These are phyloP conservation scores for Lacanobia oleracea DNA, from an alignment of 2,888 invertebrate species.

Conservation along the genomic window DNA sequence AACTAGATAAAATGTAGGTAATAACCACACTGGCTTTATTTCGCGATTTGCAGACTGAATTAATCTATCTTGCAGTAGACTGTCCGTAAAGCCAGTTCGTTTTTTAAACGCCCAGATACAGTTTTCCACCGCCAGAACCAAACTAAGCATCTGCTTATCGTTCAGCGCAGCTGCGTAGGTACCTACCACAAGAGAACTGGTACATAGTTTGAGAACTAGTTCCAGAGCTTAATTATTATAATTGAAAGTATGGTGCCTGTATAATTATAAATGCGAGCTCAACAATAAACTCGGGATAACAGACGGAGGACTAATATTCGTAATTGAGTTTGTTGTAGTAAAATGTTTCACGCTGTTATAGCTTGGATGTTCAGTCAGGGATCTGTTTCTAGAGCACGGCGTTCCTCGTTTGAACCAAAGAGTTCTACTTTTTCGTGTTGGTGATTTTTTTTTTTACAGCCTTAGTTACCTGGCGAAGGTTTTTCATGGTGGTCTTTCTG, in stretches of 20 bases:
- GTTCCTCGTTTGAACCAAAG: not conserved
- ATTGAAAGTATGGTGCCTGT: slow-evolving; percentile 28
- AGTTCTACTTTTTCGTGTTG: not conserved
- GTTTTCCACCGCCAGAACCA: not conserved
- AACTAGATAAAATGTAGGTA: no score
- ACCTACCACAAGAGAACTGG: slow-evolving; percentile 10
- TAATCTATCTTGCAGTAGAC: not conserved
- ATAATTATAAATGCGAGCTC: slow-evolving; percentile 48
- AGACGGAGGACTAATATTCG: slow-evolving; percentile 20
- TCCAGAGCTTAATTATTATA: slow-evolving; percentile 34
- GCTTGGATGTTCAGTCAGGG: not conserved
- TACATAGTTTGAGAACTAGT: slow-evolving; percentile 29
- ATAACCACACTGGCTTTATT: no score
- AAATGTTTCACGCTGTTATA: not conserved
- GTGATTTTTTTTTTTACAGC: no score
- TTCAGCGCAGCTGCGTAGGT: slow-evolving; percentile 14
- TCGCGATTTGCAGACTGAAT: no score
- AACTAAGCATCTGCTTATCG: slow-evolving; percentile 6
- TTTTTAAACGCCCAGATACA: not conserved
- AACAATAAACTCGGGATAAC: slow-evolving; percentile 12
- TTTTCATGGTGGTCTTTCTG: no score
- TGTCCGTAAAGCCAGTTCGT: not conserved
- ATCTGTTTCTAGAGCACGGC: not conserved
- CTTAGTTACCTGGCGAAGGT: no score
- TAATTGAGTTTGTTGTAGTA: slow-evolving; percentile 30